A percentile compares a stretch with the other conserved stretches of the same genome.
Evolutionary conservation across 2,888 invertebrate genomes (phyloP).

Genomic region (Drosophila monieri): DNA sequence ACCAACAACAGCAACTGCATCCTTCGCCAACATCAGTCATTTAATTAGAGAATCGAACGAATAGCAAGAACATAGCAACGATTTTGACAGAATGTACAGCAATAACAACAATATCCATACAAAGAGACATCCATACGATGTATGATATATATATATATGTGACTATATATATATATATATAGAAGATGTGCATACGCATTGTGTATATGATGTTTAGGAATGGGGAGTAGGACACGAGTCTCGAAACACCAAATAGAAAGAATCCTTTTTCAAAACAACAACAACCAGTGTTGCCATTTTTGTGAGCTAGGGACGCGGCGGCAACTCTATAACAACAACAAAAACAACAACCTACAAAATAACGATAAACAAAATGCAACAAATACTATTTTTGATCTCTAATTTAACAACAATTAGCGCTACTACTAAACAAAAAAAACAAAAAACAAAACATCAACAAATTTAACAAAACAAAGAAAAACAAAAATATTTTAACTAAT

Average conservation of each 20-base stretch:
- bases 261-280: constrained; percentile 29
- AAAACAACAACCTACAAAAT: constrained; percentile 27
- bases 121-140: constrained; percentile 1
- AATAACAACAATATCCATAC: background rate
- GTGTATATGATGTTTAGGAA: background rate
- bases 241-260: constrained; percentile 36
- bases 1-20: constrained; percentile 29
- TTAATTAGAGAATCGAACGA: background rate
- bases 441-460: constrained; percentile 34
- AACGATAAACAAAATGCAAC: constrained; percentile 60
- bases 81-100: constrained; percentile 27
- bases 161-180: constrained; percentile 1
- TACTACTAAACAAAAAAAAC: constrained; percentile 55
- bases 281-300: constrained; percentile 26
- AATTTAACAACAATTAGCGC: constrained; percentile 67
- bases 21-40: background rate
- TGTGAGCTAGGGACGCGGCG: constrained; percentile 27
- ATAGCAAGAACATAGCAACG: constrained; percentile 29
- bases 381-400: constrained; percentile 76
- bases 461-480: constrained; percentile 32
- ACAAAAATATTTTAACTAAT: constrained; percentile 37
- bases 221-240: constrained; percentile 12
- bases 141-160: constrained; percentile 1
- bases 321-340: constrained; percentile 25
- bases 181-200: background rate